Conservation (phyloP, 2,888 invertebrate genomes). For the Ophioninae sp. region DNA sequence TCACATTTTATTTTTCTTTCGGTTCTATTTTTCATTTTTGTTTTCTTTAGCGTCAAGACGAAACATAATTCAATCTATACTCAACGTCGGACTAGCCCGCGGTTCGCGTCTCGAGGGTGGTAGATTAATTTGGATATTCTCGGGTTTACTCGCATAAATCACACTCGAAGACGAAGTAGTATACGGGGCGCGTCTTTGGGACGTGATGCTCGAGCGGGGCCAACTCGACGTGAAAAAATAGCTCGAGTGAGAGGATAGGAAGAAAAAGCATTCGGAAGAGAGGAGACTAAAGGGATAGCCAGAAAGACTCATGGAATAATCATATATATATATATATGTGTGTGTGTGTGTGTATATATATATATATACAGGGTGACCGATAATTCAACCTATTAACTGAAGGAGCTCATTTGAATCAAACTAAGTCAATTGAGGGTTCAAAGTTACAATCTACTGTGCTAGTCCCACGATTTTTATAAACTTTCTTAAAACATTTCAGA, state of each 20-base stretch:
- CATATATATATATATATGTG: neutral
- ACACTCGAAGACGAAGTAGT: conserved; percentile 60
- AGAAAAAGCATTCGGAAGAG: conserved; percentile 20
- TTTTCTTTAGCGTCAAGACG: conserved; percentile 35
- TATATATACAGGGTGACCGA: no score
- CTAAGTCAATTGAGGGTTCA: no score
- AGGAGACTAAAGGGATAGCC: conserved; percentile 20
- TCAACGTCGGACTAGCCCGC: conserved; percentile 36
- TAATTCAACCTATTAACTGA: no score
- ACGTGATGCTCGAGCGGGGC: conserved; percentile 56
- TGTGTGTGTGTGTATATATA: no score
- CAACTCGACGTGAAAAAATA: conserved; percentile 66
- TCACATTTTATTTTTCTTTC: neutral
- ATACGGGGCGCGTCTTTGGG: conserved; percentile 44
- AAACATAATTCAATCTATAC: conserved; percentile 56
- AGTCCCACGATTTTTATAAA: no score
- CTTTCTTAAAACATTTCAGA: no score
- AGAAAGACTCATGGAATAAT: conserved; percentile 22
- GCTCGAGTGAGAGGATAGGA: conserved; percentile 60
- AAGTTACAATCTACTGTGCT: no score
- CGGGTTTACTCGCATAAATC: conserved; percentile 65
- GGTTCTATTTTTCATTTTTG: conserved; percentile 19
- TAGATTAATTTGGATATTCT: conserved; percentile 67
- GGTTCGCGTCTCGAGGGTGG: conserved; percentile 56
- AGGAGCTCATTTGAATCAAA: no score